phyloP scores from a whole-genome alignment of 2,113 vertebrate genomes.

The Haemorhous mexicanus region DNA sequence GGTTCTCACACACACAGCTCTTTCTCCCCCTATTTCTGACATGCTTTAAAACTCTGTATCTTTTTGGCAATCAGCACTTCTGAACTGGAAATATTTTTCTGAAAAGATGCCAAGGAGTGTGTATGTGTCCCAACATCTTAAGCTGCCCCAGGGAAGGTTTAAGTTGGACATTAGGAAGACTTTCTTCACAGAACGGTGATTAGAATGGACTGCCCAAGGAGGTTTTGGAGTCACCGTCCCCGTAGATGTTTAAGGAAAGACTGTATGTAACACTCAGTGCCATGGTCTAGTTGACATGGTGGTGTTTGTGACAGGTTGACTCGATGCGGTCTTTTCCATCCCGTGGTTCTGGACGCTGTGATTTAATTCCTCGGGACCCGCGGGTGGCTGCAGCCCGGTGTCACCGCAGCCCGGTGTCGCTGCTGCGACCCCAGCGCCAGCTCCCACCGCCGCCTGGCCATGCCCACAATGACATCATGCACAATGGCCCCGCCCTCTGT shows the following conservation, averaged over 20 bases:
- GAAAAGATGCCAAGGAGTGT: neutral
- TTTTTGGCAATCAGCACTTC: rapidly evolving
- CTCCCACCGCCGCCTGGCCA: rapidly evolving
- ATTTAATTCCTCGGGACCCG: rapidly evolving
- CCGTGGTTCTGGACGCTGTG: neutral
- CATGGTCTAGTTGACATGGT: neutral
- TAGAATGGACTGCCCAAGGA: neutral
- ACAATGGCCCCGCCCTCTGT: rapidly evolving
- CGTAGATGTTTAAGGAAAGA: neutral
- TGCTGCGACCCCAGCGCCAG: rapidly evolving
- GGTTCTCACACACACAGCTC: neutral
- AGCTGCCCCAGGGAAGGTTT: neutral
- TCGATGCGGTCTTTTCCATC: neutral
- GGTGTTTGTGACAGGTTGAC: neutral
- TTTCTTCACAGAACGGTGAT: neutral
- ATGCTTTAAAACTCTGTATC: rapidly evolving
- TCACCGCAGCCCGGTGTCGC: no score
- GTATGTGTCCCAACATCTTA: neutral
- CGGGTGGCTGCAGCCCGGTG: no score
- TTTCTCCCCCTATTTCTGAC: neutral
- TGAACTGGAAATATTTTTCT: neutral
- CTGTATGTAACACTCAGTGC: neutral
- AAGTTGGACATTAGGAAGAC: neutral
- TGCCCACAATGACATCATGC: neutral
- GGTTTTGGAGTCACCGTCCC: no score